Evolutionary conservation across 2,888 invertebrate genomes (phyloP).

Genomic region (Hydraecia micacea): DNA sequence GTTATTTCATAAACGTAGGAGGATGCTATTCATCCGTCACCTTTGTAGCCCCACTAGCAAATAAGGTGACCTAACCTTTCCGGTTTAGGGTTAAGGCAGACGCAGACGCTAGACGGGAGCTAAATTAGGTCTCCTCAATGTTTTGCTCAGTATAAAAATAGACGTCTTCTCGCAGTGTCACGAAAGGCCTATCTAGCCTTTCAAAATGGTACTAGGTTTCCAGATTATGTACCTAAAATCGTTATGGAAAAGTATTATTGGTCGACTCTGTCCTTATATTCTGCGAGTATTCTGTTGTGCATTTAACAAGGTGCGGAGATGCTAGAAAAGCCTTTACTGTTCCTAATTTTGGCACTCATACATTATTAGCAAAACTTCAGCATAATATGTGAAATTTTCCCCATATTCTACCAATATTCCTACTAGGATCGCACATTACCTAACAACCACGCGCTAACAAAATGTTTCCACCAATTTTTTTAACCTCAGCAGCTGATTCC

Average conservation of each 20-base stretch:
- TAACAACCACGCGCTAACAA: not conserved
- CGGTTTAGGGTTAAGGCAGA: not conserved
- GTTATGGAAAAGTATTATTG: not conserved
- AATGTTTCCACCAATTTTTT: not conserved
- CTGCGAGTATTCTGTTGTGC: not conserved
- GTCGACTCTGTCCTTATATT: not conserved
- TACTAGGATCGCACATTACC: not conserved
- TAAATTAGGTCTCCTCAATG: not conserved
- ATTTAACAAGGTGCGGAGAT: not conserved
- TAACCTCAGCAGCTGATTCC: conserved; percentile 16
- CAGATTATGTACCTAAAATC: not conserved
- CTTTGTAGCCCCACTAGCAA: conserved; percentile 2
- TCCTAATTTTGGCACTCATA: not conserved
- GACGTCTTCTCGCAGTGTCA: not conserved
- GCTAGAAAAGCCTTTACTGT: not conserved
- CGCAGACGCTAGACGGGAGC: not conserved
- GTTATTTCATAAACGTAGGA: not conserved
- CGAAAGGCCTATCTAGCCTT: not conserved
- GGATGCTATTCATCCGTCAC: not conserved
- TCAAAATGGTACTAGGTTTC: not conserved
- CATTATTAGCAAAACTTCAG: not conserved
- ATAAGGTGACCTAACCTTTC: conserved; percentile 1
- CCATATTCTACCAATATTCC: not conserved
- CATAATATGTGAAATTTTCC: not conserved
- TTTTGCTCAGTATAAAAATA: conserved; percentile 13